Base-by-base conservation (phyloP, 2,888 invertebrate genomes). In the Rugalucina vietnamica region DNA sequence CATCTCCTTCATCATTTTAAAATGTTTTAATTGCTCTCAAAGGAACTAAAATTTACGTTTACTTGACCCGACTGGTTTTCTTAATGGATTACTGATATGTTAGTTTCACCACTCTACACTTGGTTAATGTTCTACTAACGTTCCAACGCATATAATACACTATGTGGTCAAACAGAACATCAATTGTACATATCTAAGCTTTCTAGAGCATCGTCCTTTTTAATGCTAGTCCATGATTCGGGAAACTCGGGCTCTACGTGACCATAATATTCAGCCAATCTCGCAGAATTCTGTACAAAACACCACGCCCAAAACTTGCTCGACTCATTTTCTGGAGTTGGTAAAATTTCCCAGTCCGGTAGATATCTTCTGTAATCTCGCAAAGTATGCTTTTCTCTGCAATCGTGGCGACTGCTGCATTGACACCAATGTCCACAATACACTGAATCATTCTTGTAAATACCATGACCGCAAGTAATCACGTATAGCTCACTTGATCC, bases 281-380 rank as follows among this genome's bases (percentile, higher is more conserved):
- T 21, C 14, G n/a, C 29, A 36, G 5, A 34, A 27, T 69, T 18
- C n/a, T 69, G 5, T 32, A 27, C 69, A 24, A 69, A 27, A 24
- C n/a, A 27, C 69, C 69, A 69, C 32, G 21, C n/a, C 69, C 69
- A 69, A n/a, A 10, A 69, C 24, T 69, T 69, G 29, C 34, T 34
- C 5, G 69, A 69, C 29, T 32, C 14, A 5, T 4, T 69, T 5
- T 69, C 69, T 3, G 5, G 8, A 10, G 43, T 12, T 10, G 73
- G 73, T n/a, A 29, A n/a, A 73, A 73, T 73, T 27, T 73, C 73
- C 73, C 73, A 73, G 10, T 1, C 27, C 24, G 73, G 73, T 29
- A 73, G 14, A 73, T 73, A 73, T 5, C 1, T 73, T 43, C 27
- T 73, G 49, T 73, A 73, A 12, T 73, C 3, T 43, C 39, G 43